Conservation (phyloP, 2,888 invertebrate species). For the Pristionchus japonicus region DNA sequence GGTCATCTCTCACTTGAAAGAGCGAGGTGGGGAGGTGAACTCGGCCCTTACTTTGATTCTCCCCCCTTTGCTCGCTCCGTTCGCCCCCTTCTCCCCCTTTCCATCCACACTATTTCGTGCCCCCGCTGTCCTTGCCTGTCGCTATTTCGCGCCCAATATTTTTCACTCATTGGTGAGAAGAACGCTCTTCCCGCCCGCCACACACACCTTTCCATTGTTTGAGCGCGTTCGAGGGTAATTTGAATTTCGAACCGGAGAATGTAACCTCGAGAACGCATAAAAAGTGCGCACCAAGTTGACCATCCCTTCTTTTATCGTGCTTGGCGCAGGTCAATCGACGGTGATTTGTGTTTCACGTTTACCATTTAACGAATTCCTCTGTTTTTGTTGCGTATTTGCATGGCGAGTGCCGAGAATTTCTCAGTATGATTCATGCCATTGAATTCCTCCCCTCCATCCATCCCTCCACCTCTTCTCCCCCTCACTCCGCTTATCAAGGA, state of each 20-base stretch:
- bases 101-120: conserved; percentile 6
- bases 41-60: conserved; percentile 27
- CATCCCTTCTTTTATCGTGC: not conserved
- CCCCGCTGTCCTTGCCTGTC: conserved; percentile 23
- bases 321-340: not conserved
- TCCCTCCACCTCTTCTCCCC: not conserved
- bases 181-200: not conserved
- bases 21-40: not conserved
- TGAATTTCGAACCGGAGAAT: not conserved
- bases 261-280: not conserved
- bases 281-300: not conserved
- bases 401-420: not conserved
- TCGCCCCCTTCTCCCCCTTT: not conserved
- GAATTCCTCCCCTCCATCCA: not conserved
- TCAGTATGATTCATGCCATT: conserved; percentile 18
- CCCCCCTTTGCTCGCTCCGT: conserved; percentile 3
- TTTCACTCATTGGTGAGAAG: not conserved
- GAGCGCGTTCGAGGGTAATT: not conserved
- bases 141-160: conserved; percentile 31
- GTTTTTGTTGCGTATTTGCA: not conserved
- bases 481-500: not conserved
- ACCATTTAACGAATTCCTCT: not conserved
- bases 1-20: conserved; percentile 38
- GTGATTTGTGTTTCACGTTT: not conserved
- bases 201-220: not conserved